These are phyloP conservation scores for Leptopilina syphax DNA, from an alignment of 2,888 invertebrate species.

Conservation along the genomic window DNA sequence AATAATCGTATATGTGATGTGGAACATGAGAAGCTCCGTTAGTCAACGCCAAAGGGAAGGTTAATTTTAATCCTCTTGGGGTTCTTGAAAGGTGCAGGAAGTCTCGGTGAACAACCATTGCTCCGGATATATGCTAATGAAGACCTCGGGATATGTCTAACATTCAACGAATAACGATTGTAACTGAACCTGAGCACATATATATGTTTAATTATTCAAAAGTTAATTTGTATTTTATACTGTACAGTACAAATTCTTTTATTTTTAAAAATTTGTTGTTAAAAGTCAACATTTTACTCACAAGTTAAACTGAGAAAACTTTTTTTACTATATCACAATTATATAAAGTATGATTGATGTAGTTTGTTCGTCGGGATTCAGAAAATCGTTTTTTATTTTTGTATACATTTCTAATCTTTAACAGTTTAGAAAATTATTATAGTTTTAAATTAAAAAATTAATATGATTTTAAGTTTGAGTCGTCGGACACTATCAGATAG, in stretches of 20 bases:
- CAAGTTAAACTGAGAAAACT: too few relatives aligned
- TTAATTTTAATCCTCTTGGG: constrained; percentile 65
- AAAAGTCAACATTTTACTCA: too few relatives aligned
- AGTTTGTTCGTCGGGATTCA: too few relatives aligned
- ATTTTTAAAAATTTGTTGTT: background rate
- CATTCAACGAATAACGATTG: constrained; percentile 64
- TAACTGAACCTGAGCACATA: constrained; percentile 2
- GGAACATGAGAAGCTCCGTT: background rate
- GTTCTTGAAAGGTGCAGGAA: constrained; percentile 61
- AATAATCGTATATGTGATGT: background rate
- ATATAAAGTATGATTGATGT: too few relatives aligned
- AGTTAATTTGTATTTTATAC: too few relatives aligned
- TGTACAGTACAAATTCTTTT: background rate
- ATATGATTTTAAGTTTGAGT: too few relatives aligned
- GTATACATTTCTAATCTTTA: too few relatives aligned
- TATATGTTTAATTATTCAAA: background rate
- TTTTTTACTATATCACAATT: too few relatives aligned
- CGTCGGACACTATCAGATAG: too few relatives aligned
- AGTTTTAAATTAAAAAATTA: too few relatives aligned
- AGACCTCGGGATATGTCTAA: constrained; percentile 71
- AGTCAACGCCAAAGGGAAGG: constrained; percentile 54
- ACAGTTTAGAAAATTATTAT: too few relatives aligned
- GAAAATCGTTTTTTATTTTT: too few relatives aligned
- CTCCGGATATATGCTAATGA: constrained; percentile 74
- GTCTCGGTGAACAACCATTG: constrained; percentile 65